phyloP scores from a whole-genome alignment of 2,888 invertebrate species.

The Syrphus vitripennis region DNA sequence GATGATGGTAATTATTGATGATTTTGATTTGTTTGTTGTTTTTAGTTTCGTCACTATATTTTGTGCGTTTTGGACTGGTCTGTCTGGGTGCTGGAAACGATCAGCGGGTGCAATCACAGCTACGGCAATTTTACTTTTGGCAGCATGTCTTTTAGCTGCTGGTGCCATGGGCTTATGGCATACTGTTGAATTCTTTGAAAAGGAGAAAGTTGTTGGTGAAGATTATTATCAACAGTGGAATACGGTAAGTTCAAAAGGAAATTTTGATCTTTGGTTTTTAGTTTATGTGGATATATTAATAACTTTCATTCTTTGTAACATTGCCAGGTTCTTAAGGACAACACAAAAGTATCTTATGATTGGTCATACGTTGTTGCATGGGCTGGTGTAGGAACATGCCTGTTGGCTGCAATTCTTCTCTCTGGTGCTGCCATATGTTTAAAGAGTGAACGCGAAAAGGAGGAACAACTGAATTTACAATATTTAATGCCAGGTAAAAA shows the following conservation, averaged over 20 bases:
- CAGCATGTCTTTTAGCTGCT: slow-evolving; percentile 91
- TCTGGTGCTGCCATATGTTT: slow-evolving; percentile 97
- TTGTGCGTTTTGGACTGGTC: slow-evolving; percentile 97
- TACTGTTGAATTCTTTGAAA: slow-evolving; percentile 97
- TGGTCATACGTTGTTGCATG: slow-evolving; percentile 99
- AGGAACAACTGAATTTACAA: slow-evolving; percentile 98
- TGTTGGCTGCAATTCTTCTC: slow-evolving; percentile 95
- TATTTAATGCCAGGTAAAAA: slow-evolving; percentile 96
- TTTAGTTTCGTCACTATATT: slow-evolving; percentile 93
- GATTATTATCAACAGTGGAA: slow-evolving; percentile 97
- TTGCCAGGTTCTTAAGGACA: slow-evolving; percentile 94
- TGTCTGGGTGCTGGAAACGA: slow-evolving; percentile 97
- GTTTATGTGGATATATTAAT: too few relatives aligned
- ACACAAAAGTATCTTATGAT: slow-evolving; percentile 93
- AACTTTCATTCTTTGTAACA: slow-evolving; percentile 65
- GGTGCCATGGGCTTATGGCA: slow-evolving; percentile 98
- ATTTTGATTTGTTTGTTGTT: neutral
- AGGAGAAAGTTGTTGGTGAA: slow-evolving; percentile 95
- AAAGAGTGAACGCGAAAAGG: slow-evolving; percentile 95
- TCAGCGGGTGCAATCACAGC: slow-evolving; percentile 96
- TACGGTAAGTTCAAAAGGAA: slow-evolving; percentile 84
- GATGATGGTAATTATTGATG: slow-evolving; percentile 13
- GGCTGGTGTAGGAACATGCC: slow-evolving; percentile 96
- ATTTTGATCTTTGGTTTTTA: neutral
- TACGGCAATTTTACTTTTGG: slow-evolving; percentile 87